These are phyloP conservation scores for Sesamia inferens DNA, from an alignment of 2,888 invertebrate genomes.

Conservation along the genomic window DNA sequence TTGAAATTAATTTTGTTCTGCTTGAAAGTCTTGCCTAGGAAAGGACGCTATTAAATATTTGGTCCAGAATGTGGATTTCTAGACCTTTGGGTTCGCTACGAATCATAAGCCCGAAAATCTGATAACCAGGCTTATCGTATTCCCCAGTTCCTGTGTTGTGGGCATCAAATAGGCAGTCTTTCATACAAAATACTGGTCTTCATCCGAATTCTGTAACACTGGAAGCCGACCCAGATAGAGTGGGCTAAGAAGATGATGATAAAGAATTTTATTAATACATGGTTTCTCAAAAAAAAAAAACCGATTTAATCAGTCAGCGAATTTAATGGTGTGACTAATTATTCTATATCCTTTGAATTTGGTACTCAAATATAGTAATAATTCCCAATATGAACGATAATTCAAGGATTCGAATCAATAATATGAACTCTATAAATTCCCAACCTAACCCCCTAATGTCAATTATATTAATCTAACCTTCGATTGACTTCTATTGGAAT, in stretches of 20 bases:
- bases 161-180: not conserved
- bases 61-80: too few species aligned
- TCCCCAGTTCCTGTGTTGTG: not conserved
- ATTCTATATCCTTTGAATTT: not conserved
- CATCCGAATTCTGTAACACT: too few species aligned
- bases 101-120: not conserved
- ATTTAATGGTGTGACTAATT: not conserved
- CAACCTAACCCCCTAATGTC: slow-evolving; percentile 10
- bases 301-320: not conserved
- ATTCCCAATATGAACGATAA: not conserved
- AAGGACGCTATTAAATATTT: too few species aligned
- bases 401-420: slow-evolving; percentile 8
- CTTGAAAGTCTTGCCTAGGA: too few species aligned
- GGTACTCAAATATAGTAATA: not conserved
- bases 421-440: slow-evolving; percentile 18
- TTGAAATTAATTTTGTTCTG: too few species aligned
- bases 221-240: too few species aligned
- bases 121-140: not conserved
- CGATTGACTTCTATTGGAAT: slow-evolving; percentile 17
- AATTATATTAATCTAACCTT: slow-evolving; percentile 30
- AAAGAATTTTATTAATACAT: too few species aligned
- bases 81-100: too few species aligned
- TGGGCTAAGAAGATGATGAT: too few species aligned
- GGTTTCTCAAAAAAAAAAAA: too few species aligned
- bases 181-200: too few species aligned